Conservation (phyloP, 1,140 invertebrate genomes). For the Pachyrhynchus sulphureomaculatus region DNA sequence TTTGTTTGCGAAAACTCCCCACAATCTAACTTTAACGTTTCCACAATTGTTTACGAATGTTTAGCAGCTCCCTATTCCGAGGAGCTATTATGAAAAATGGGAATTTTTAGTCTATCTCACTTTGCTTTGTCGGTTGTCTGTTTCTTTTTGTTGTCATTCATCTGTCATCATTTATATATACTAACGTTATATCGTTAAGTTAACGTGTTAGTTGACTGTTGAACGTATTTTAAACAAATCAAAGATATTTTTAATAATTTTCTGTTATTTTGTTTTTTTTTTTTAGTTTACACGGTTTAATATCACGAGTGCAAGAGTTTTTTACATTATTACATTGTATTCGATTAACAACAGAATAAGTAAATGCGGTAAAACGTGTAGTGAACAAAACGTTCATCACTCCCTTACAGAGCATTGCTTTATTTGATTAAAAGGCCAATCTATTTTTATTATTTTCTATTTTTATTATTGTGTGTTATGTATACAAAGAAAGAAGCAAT, state of each 20-base stretch:
- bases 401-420: neutral
- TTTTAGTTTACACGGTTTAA: neutral
- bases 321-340: too few species aligned
- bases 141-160: too few species aligned
- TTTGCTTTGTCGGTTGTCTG: too few species aligned
- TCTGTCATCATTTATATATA: too few species aligned
- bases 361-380: neutral
- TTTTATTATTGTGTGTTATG: conserved; percentile 11
- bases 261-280: neutral
- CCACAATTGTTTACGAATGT: too few species aligned
- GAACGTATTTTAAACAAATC: conserved; percentile 30
- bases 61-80: too few species aligned
- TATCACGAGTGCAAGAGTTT: neutral
- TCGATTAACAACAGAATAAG: neutral
- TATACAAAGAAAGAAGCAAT: conserved; percentile 25
- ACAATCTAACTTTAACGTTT: too few species aligned
- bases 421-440: neutral
- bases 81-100: too few species aligned
- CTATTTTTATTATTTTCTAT: conserved; percentile 27
- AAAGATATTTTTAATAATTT: neutral
- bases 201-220: too few species aligned
- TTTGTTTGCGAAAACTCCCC: too few species aligned
- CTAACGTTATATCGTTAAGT: too few species aligned
- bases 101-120: too few species aligned
- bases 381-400: neutral